A percentile compares a stretch with the other conserved stretches of the same genome.
phyloP scores from a whole-genome alignment of 2,888 invertebrate genomes.

The Cybosia mesomella region DNA sequence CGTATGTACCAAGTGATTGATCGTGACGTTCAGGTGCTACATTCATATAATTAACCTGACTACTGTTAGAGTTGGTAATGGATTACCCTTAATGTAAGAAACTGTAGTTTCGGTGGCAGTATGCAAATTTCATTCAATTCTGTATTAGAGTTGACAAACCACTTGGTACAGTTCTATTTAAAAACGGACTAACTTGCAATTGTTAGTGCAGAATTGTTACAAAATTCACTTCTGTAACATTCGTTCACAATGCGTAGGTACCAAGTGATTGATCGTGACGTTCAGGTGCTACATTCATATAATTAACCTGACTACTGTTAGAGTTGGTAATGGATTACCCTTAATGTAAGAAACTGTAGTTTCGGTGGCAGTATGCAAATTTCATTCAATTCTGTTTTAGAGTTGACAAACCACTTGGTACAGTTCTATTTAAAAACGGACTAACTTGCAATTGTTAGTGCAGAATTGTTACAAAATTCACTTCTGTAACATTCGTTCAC shows the following conservation, averaged over 20 bases:
- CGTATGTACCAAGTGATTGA: conserved; percentile 7
- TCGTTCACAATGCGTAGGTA: neutral
- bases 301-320: conserved; percentile 6
- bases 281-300: conserved; percentile 13
- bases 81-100: conserved; percentile 14
- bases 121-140: too few relatives aligned
- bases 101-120: too few relatives aligned
- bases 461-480: too few relatives aligned
- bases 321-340: conserved; percentile 7
- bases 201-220: neutral
- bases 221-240: neutral
- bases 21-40: conserved; percentile 12
- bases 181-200: neutral
- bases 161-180: neutral
- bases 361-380: too few relatives aligned
- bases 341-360: too few relatives aligned
- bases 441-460: neutral
- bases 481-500: neutral
- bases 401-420: too few relatives aligned
- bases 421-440: too few relatives aligned
- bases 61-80: neutral
- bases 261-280: conserved; percentile 11
- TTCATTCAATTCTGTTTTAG: too few relatives aligned
- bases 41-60: conserved; percentile 11
- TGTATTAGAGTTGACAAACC: too few relatives aligned